Evolutionary conservation across 2,888 invertebrate species (phyloP).

Genomic region (Apamea crenata): DNA sequence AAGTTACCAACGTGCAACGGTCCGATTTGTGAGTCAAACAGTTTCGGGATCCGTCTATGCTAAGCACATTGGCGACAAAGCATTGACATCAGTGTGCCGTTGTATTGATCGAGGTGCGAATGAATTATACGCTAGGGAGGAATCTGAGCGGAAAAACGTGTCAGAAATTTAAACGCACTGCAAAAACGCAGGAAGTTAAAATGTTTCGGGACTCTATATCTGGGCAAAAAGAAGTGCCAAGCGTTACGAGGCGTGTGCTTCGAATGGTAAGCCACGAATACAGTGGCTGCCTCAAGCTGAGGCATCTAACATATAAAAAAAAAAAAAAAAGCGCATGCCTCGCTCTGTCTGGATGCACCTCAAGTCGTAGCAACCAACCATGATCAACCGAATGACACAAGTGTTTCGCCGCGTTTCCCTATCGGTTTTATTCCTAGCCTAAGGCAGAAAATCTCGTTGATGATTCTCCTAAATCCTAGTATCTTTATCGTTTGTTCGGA

Average conservation of each 20-base stretch:
- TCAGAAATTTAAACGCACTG: not conserved
- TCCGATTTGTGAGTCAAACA: conserved; percentile 61
- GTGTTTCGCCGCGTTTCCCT: not conserved
- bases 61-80: conserved; percentile 19
- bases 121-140: not conserved
- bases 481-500: not conserved
- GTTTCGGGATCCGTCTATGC: conserved; percentile 24
- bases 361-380: no score
- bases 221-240: not conserved
- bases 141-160: not conserved
- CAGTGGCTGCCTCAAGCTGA: no score
- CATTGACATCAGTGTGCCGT: conserved; percentile 11
- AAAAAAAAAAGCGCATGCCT: no score
- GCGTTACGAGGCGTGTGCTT: no score
- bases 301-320: no score
- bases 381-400: not conserved
- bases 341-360: no score
- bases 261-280: no score
- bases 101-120: conserved; percentile 13
- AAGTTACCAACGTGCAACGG: conserved; percentile 51
- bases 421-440: not conserved
- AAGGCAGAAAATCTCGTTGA: not conserved
- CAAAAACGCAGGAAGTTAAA: not conserved
- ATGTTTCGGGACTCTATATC: not conserved
- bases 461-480: not conserved